Conservation (phyloP, 2,888 invertebrate genomes). For the Chironomus tentans region DNA sequence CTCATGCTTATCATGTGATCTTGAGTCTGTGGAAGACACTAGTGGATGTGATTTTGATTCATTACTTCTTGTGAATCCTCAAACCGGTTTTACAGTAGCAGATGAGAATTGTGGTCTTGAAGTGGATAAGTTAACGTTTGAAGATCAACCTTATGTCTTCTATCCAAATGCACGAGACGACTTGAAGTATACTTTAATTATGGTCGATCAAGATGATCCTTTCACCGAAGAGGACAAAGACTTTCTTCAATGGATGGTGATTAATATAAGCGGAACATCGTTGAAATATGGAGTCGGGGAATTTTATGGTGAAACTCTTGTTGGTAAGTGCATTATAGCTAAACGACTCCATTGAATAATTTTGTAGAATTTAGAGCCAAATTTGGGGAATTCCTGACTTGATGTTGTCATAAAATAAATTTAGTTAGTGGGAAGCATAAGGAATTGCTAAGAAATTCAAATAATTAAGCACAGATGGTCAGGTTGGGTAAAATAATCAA, state of each 20-base stretch:
- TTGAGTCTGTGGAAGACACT: neutral
- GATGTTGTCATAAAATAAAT: no score
- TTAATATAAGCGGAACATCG: neutral
- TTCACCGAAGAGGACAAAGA: neutral
- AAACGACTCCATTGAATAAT: no score
- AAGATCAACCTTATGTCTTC: constrained; percentile 11
- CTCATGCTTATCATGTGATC: neutral
- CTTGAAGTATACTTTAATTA: constrained; percentile 9
- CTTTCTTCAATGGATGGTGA: constrained; percentile 2
- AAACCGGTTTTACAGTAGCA: neutral
- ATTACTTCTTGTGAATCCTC: neutral
- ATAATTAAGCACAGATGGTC: neutral
- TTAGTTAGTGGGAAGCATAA: no score
- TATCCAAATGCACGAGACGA: neutral
- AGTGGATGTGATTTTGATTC: constrained; percentile 4
- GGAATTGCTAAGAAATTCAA: neutral
- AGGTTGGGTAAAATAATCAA: neutral
- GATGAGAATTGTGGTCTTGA: constrained; percentile 10
- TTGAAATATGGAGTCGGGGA: constrained; percentile 12
- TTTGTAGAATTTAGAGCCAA: no score
- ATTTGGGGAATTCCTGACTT: no score
- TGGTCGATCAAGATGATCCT: constrained; percentile 7
- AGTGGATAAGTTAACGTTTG: constrained; percentile 6
- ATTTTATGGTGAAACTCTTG: neutral
- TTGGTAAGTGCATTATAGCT: neutral